These are phyloP conservation scores for Chaetorhynchus papuensis DNA, from an alignment of 2,113 vertebrate genomes.

Conservation along the genomic window DNA sequence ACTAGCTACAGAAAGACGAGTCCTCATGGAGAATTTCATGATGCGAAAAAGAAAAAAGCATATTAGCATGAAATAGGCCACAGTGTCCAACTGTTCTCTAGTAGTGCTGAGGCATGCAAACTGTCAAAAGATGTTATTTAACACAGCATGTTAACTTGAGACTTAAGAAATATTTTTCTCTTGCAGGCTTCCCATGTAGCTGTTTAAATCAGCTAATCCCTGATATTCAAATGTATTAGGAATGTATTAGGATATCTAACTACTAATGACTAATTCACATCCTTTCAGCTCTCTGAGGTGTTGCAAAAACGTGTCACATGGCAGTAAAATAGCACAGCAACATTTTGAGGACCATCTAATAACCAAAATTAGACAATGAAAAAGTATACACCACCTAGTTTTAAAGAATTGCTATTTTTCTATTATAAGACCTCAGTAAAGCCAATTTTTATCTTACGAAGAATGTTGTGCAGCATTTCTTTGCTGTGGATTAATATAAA, in stretches of 20 bases:
- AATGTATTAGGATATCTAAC: background rate
- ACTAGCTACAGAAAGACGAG: background rate
- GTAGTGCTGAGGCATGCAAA: background rate
- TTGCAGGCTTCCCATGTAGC: background rate
- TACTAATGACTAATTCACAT: background rate
- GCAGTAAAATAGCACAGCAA: background rate
- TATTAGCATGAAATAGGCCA: background rate
- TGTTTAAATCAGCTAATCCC: background rate
- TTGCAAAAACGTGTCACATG: background rate
- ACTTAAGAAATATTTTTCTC: background rate
- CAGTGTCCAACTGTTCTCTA: background rate
- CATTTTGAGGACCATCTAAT: background rate
- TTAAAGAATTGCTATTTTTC: background rate
- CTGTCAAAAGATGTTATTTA: background rate
- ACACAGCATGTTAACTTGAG: background rate
- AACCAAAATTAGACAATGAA: background rate
- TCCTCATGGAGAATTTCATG: background rate
- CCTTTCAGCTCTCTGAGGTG: background rate
- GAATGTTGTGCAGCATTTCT: background rate
- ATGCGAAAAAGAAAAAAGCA: background rate
- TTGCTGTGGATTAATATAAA: background rate
- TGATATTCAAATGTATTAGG: background rate
- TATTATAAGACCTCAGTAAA: background rate
- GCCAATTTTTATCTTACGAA: background rate
- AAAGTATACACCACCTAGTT: background rate